Evolutionary conservation across 1,140 invertebrate species (phyloP).

Genomic region (Teleogryllus occipitalis): DNA sequence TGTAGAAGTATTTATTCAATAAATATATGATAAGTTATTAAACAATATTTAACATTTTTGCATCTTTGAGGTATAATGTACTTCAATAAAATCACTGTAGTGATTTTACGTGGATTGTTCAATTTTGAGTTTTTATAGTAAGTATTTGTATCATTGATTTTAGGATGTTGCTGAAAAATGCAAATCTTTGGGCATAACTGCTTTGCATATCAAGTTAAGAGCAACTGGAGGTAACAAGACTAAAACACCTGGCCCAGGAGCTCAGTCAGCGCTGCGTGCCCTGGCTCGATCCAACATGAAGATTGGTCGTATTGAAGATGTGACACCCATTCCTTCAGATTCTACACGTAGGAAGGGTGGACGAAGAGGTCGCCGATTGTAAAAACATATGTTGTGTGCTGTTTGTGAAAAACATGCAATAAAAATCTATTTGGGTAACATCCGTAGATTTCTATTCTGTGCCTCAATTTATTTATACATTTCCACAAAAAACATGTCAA

Average conservation of each 20-base stretch:
- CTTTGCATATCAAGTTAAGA: constrained; percentile 94
- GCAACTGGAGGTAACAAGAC: constrained; percentile 98
- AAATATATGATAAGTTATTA: too few species aligned
- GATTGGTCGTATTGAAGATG: constrained; percentile 98
- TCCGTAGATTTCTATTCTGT: not conserved
- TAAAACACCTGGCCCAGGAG: constrained; percentile 96
- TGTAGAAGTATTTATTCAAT: too few species aligned
- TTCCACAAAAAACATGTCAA: not conserved
- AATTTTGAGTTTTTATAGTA: too few species aligned
- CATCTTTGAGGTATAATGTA: too few species aligned
- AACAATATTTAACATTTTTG: too few species aligned
- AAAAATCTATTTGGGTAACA: not conserved
- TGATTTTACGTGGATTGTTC: too few species aligned
- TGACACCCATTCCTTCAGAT: constrained; percentile 98
- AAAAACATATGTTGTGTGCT: constrained; percentile 37
- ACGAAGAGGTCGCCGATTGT: constrained; percentile 96
- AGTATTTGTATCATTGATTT: not conserved
- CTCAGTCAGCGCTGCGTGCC: constrained; percentile 94
- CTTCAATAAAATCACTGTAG: too few species aligned
- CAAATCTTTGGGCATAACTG: constrained; percentile 92
- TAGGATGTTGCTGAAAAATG: constrained; percentile 99
- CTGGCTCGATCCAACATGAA: constrained; percentile 98
- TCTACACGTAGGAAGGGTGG: constrained; percentile 98
- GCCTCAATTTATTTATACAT: not conserved
- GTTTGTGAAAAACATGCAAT: not conserved